Percentiles rank a stretch among this genome's conserved stretches.
Conservation (phyloP, 2,888 invertebrate genomes). For the Minunthozetes semirufus region DNA sequence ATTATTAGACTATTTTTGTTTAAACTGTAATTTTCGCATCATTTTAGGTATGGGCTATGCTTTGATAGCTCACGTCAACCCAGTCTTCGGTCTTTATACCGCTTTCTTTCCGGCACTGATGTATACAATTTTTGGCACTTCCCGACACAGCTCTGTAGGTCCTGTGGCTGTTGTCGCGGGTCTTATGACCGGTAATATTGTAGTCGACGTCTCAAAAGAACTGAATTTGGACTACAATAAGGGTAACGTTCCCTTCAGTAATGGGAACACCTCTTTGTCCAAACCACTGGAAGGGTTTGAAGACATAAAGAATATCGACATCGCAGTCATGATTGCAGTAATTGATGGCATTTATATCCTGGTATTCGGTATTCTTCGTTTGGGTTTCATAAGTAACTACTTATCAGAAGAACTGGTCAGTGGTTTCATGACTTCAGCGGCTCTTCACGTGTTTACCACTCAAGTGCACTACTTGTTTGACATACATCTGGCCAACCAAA, state of each 20-base stretch:
- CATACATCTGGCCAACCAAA: conserved; percentile 6
- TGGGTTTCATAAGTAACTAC: conserved; percentile 45
- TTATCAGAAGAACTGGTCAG: conserved; percentile 45
- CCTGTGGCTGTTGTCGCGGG: conserved; percentile 30
- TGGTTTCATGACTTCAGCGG: conserved; percentile 36
- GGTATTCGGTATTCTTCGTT: conserved; percentile 44
- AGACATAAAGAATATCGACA: conserved; percentile 29
- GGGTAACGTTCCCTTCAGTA: not conserved
- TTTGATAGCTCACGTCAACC: conserved; percentile 37
- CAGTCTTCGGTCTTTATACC: conserved; percentile 38
- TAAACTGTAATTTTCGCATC: not conserved
- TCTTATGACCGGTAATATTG: conserved; percentile 32
- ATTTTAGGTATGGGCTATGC: conserved; percentile 39
- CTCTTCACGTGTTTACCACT: conserved; percentile 35
- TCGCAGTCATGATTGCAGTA: conserved; percentile 38
- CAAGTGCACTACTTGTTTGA: conserved; percentile 35
- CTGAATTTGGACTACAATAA: not conserved
- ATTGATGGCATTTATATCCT: conserved; percentile 43
- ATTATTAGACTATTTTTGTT: not conserved
- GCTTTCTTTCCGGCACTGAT: conserved; percentile 37
- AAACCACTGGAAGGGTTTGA: not conserved
- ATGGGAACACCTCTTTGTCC: no score
- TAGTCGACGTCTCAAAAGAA: conserved; percentile 20
- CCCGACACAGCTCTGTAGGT: conserved; percentile 36
- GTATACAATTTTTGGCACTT: conserved; percentile 38